Percentiles rank a stretch among this genome's conserved stretches.
Conservation (phyloP, 2,113 vertebrate genomes). For the Oncorhynchus mykiss region DNA sequence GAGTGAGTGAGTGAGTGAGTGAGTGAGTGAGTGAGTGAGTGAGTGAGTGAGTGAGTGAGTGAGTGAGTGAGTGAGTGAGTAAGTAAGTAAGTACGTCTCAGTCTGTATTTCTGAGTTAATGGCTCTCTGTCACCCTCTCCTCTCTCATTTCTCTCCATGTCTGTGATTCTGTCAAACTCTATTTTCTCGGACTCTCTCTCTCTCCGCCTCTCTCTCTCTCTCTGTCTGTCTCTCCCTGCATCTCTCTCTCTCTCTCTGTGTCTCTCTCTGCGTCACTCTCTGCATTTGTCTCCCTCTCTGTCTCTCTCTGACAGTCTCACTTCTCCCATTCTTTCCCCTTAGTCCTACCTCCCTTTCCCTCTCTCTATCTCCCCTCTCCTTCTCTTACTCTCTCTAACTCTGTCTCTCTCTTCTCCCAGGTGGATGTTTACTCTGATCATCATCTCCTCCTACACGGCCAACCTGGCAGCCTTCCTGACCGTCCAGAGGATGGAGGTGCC, state of each 20-base stretch:
- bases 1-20: neutral
- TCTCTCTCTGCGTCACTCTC: neutral
- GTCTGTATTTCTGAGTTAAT: neutral
- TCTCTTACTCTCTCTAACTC: neutral
- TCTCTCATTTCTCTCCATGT: neutral
- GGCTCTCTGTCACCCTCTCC: too few relatives aligned
- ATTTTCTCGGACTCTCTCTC: neutral
- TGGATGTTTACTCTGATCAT: constrained; percentile 97
- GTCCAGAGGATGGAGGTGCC: constrained; percentile 96
- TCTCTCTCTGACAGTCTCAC: neutral
- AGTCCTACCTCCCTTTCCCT: neutral
- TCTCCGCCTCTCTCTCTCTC: neutral
- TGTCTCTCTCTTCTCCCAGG: constrained; percentile 63
- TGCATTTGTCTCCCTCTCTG: neutral
- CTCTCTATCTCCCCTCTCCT: neutral
- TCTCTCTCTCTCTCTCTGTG: neutral
- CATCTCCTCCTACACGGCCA: constrained; percentile 96
- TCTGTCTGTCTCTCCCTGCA: neutral
- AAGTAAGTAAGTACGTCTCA: neutral
- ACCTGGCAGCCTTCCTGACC: constrained; percentile 91
- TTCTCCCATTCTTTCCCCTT: neutral
- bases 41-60: neutral
- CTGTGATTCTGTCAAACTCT: neutral
- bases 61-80: neutral
- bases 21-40: neutral